phyloP scores from a whole-genome alignment of 2,888 invertebrate species.

The Thymelicus acteon region DNA sequence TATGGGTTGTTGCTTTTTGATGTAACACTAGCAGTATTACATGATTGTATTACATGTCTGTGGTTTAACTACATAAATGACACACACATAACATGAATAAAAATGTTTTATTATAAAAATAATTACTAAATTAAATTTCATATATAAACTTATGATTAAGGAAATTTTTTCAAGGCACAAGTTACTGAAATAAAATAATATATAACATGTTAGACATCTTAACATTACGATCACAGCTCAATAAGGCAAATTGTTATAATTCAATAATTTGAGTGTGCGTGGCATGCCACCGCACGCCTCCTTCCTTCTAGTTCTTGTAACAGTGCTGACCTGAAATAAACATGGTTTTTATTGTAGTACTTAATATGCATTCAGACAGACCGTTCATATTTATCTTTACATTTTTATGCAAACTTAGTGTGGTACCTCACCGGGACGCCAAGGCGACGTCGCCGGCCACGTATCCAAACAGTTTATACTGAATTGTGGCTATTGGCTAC shows the following conservation, averaged over 20 bases:
- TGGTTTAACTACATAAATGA: neutral
- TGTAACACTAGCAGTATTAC: no score
- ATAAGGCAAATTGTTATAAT: conserved; percentile 61
- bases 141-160: conserved; percentile 14
- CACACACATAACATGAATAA: neutral
- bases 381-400: no score
- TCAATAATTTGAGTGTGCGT: conserved; percentile 73
- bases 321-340: conserved; percentile 87
- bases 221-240: conserved; percentile 74
- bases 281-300: conserved; percentile 73
- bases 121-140: conserved; percentile 10
- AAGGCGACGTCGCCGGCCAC: no score
- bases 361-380: neutral
- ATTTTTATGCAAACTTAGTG: no score
- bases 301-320: conserved; percentile 90
- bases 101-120: conserved; percentile 30
- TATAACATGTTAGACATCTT: conserved; percentile 43
- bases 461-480: no score
- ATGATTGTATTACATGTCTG: no score
- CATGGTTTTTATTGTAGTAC: neutral
- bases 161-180: conserved; percentile 25
- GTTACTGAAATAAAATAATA: conserved; percentile 20
- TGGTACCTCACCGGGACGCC: no score
- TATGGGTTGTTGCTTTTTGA: no score
- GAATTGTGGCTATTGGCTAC: no score